phyloP scores from a whole-genome alignment of 2,888 invertebrate genomes.

The Mylabris sibirica region DNA sequence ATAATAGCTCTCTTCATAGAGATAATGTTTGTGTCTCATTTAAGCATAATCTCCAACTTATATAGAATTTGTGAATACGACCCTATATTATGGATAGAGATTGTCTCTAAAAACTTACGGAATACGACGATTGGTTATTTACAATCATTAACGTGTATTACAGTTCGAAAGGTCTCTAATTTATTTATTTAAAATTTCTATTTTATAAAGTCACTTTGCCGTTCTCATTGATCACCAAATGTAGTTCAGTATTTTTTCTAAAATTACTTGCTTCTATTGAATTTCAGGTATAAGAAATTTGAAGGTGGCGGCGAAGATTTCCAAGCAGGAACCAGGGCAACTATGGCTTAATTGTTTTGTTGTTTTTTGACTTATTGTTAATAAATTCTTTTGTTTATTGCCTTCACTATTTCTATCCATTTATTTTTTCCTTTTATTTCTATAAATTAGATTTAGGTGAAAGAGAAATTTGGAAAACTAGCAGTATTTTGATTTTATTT shows the following conservation, averaged over 20 bases:
- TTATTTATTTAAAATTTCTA: no score
- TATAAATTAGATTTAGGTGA: background rate
- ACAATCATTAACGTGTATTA: no score
- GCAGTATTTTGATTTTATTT: background rate
- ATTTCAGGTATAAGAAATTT: slow-evolving; percentile 58
- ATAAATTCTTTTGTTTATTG: background rate
- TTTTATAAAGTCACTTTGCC: no score
- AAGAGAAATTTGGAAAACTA: background rate
- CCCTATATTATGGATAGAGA: no score
- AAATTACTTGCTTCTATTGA: background rate
- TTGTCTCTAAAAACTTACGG: no score
- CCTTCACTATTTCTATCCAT: background rate
- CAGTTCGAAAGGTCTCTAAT: no score
- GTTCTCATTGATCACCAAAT: no score
- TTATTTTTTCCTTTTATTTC: background rate
- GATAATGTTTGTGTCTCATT: no score
- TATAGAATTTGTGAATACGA: no score
- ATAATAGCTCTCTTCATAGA: no score
- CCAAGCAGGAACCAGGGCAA: slow-evolving; percentile 51
- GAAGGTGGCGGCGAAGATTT: slow-evolving; percentile 51
- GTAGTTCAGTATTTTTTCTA: background rate
- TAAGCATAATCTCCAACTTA: no score
- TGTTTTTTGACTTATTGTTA: slow-evolving; percentile 9
- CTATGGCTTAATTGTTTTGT: slow-evolving; percentile 50
- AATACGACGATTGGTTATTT: no score